Evolutionary conservation across 1,140 invertebrate species (phyloP).

Genomic region (Aphelenchoides avenae): DNA sequence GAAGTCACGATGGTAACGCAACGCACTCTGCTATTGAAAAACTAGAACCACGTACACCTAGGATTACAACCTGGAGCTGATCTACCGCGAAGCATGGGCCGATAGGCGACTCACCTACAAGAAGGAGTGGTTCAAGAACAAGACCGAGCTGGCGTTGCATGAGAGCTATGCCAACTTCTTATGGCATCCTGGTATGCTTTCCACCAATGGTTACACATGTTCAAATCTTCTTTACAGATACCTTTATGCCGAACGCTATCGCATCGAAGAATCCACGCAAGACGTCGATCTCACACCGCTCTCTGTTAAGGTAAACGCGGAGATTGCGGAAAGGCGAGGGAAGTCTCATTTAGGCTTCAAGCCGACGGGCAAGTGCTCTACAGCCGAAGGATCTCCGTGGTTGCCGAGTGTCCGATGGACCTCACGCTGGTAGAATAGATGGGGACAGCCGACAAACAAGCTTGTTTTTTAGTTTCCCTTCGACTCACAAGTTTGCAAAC

Average conservation of each 20-base stretch:
- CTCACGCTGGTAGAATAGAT: constrained; percentile 86
- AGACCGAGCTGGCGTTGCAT: constrained; percentile 50
- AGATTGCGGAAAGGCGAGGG: too few species aligned
- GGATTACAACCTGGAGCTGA: constrained; percentile 55
- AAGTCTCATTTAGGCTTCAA: constrained; percentile 21
- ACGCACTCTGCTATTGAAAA: too few species aligned
- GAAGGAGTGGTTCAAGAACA: constrained; percentile 50
- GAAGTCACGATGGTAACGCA: constrained; percentile 59
- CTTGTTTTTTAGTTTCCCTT: constrained; percentile 69
- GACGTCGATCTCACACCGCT: constrained; percentile 58
- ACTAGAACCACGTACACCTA: too few species aligned
- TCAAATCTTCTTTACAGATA: constrained; percentile 7
- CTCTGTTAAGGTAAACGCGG: constrained; percentile 44
- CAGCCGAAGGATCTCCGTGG: constrained; percentile 75
- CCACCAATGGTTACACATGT: too few species aligned
- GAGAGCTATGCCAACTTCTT: constrained; percentile 57
- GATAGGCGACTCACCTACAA: constrained; percentile 51
- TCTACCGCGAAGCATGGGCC: constrained; percentile 55
- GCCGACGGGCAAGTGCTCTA: constrained; percentile 43
- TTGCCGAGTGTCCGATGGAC: constrained; percentile 91
- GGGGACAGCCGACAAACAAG: too few species aligned
- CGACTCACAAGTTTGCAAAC: constrained; percentile 85
- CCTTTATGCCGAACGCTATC: constrained; percentile 56
- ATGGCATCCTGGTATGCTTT: constrained; percentile 58
- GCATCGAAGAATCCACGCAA: constrained; percentile 58